phyloP scores from a whole-genome alignment of 2,113 vertebrate genomes.

The Pontoporia blainvillei region DNA sequence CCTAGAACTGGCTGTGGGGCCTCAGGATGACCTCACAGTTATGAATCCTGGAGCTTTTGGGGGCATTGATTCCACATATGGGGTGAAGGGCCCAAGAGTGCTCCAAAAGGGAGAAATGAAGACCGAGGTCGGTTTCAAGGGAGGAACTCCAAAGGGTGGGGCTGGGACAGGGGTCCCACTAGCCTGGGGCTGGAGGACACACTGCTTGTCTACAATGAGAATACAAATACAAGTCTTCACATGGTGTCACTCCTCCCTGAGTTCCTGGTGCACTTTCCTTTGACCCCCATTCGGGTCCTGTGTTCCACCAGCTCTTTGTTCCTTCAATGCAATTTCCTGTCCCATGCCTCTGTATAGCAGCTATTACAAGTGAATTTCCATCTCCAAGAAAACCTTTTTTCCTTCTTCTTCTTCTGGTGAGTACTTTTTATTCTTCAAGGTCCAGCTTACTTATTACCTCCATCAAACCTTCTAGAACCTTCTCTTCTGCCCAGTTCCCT shows the following conservation, averaged over 20 bases:
- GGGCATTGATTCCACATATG: not conserved
- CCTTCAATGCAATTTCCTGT: fast-evolving
- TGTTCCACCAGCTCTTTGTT: not conserved
- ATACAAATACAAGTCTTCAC: not conserved
- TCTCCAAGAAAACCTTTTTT: not conserved
- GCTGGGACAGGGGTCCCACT: too few species aligned
- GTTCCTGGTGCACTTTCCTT: not conserved
- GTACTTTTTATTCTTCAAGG: not conserved
- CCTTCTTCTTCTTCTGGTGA: not conserved
- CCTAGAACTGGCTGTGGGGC: not conserved
- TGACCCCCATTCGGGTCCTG: not conserved
- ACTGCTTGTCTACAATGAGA: not conserved
- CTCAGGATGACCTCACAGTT: not conserved
- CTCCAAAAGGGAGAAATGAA: not conserved
- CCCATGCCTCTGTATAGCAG: too few species aligned
- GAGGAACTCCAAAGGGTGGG: not conserved
- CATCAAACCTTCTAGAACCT: not conserved
- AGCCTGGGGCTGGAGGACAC: too few species aligned
- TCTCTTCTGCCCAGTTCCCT: not conserved
- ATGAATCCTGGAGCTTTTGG: not conserved
- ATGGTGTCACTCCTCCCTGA: fast-evolving
- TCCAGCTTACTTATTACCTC: not conserved
- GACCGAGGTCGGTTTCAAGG: not conserved
- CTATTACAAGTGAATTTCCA: not conserved
- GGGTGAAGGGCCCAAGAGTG: not conserved